Conservation (phyloP, 1,140 invertebrate genomes). For the Megalopta genalis region DNA sequence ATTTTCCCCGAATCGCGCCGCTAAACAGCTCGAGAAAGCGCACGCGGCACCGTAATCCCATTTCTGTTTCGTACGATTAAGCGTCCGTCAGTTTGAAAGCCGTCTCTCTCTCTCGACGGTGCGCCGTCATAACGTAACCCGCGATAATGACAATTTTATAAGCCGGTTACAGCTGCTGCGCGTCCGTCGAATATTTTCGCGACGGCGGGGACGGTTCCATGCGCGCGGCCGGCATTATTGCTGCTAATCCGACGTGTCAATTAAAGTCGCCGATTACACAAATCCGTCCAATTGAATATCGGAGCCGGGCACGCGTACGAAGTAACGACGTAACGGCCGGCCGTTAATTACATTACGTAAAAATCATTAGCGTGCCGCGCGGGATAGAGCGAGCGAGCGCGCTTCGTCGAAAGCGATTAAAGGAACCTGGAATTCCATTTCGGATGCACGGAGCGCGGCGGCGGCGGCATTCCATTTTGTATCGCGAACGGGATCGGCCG, state of each 20-base stretch:
- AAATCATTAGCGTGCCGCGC: conserved; percentile 5
- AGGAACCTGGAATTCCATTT: background rate
- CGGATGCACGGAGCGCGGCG: background rate
- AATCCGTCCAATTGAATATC: conserved; percentile 21
- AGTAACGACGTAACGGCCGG: background rate
- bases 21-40: no score
- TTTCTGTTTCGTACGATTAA: no score
- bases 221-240: conserved; percentile 1
- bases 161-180: conserved; percentile 13
- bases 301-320: background rate
- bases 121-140: background rate
- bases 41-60: no score
- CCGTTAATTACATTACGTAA: conserved; percentile 36
- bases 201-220: background rate
- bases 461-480: background rate
- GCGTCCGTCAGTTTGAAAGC: no score
- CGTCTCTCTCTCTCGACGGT: no score
- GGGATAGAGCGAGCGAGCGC: background rate
- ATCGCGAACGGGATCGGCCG: background rate
- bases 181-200: conserved; percentile 34
- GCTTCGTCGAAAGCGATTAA: background rate
- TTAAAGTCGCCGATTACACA: conserved; percentile 42
- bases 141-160: conserved; percentile 34
- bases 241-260: conserved; percentile 36
- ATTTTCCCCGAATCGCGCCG: no score